Evolutionary conservation across 2,797 vertebrate genomes (phyloP).

Genomic region (Borostomias antarcticus): DNA sequence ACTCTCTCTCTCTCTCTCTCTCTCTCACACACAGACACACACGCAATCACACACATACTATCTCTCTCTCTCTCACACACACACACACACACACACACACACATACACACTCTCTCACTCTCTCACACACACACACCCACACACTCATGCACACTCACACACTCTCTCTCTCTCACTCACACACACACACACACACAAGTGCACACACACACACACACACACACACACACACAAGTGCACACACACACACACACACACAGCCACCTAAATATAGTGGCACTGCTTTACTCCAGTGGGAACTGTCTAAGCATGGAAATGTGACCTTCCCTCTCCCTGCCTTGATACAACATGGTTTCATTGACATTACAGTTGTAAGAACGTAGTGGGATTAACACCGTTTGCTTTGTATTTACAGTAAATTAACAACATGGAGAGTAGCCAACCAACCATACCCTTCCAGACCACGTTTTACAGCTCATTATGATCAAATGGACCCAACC

Average conservation of each 20-base stretch:
- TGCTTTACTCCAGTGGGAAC: slow-evolving; percentile 47
- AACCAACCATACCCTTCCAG: background rate
- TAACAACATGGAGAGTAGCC: background rate
- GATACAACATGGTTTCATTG: slow-evolving; percentile 11
- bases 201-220: slow-evolving; percentile 22
- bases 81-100: slow-evolving; percentile 7
- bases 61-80: no score
- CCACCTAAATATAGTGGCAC: slow-evolving; percentile 68
- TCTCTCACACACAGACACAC: slow-evolving; percentile 20
- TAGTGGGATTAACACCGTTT: background rate
- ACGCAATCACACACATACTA: slow-evolving; percentile 12
- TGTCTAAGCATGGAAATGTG: slow-evolving; percentile 44
- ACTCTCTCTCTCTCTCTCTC: no score
- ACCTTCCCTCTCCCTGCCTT: slow-evolving; percentile 18
- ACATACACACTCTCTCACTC: slow-evolving; percentile 25
- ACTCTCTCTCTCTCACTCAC: no score
- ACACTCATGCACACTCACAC: slow-evolving; percentile 11
- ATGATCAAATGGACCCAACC: background rate
- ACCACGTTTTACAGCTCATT: background rate
- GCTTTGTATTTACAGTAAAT: background rate
- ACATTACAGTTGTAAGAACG: background rate
- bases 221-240: slow-evolving; percentile 7
- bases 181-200: slow-evolving; percentile 7
- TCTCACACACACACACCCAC: no score
- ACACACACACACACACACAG: no score